These are phyloP conservation scores for Aldrovandia affinis DNA, from an alignment of 2,797 vertebrate genomes.

Conservation along the genomic window DNA sequence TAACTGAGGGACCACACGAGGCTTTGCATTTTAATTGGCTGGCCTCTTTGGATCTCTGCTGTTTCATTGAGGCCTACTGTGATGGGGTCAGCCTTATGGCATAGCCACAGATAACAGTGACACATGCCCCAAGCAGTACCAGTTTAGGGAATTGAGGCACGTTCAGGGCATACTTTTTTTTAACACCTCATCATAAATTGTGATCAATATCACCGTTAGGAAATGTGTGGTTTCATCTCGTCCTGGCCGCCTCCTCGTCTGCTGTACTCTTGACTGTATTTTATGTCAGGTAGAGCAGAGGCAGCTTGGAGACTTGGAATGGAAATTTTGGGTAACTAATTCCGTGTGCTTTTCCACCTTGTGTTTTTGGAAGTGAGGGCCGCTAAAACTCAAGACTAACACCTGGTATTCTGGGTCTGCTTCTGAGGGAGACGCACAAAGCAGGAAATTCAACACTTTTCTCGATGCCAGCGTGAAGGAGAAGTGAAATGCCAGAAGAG, in stretches of 20 bases:
- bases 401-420: neutral
- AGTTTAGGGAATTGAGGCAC: neutral
- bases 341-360: neutral
- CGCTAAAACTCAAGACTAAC: neutral
- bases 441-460: neutral
- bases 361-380: neutral
- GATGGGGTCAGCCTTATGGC: neutral
- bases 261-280: neutral
- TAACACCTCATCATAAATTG: neutral
- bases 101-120: neutral
- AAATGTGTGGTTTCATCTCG: neutral
- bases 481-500: neutral
- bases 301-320: neutral
- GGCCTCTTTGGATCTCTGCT: neutral
- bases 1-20: neutral
- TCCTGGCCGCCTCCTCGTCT: neutral
- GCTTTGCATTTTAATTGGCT: constrained; percentile 2
- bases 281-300: neutral
- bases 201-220: neutral
- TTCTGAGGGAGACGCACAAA: neutral
- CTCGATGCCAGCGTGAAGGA: neutral
- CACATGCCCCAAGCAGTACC: neutral
- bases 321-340: neutral
- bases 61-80: neutral
- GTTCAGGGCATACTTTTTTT: neutral